Conservation (phyloP, 2,888 invertebrate genomes). For the Stenolophus ochropezus region DNA sequence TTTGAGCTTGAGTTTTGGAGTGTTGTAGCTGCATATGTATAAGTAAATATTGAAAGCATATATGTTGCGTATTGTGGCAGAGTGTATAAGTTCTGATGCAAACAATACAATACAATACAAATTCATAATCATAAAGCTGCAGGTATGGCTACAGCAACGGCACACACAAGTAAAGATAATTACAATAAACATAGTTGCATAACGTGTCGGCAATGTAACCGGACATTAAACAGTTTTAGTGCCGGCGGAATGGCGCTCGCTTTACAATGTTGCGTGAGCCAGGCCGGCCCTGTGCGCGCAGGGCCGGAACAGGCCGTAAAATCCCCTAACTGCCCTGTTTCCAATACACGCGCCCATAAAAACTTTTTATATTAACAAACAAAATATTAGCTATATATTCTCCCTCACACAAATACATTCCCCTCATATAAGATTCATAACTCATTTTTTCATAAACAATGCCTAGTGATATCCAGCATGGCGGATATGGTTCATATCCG, state of each 20-base stretch:
- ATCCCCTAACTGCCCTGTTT: constrained; percentile 39
- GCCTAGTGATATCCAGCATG: too few species aligned
- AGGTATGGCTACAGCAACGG: not conserved
- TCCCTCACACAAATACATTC: not conserved
- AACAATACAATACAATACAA: constrained; percentile 37
- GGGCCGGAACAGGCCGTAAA: constrained; percentile 39
- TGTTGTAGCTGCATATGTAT: not conserved
- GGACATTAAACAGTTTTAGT: constrained; percentile 58
- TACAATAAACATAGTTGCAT: constrained; percentile 53
- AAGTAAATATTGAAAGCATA: not conserved
- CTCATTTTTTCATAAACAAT: too few species aligned
- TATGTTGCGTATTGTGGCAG: too few species aligned
- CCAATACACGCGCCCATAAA: constrained; percentile 50
- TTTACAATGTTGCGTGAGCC: constrained; percentile 49
- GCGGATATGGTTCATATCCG: too few species aligned
- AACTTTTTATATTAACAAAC: constrained; percentile 59
- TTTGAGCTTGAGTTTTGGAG: not conserved
- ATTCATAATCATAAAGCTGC: constrained; percentile 34
- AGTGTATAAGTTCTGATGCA: not conserved
- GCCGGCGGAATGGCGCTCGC: constrained; percentile 45
- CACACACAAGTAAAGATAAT: constrained; percentile 39
- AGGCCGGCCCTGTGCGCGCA: not conserved
- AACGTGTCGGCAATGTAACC: constrained; percentile 50
- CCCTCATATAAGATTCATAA: too few species aligned
- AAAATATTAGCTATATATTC: constrained; percentile 49